phyloP scores from a whole-genome alignment of 1,140 invertebrate genomes.

The Drosophila serrata region DNA sequence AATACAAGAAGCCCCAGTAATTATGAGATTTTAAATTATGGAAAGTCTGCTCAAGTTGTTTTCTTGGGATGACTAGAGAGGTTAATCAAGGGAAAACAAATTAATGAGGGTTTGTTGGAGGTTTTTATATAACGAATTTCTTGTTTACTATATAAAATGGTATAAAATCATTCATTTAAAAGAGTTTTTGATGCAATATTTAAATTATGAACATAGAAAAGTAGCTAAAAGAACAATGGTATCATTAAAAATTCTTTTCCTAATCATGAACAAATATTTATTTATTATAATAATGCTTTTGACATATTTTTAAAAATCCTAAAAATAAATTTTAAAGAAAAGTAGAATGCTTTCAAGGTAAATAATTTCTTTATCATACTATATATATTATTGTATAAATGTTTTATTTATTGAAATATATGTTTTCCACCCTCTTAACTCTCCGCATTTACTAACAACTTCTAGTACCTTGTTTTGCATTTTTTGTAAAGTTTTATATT shows the following conservation, averaged over 20 bases:
- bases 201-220: neutral
- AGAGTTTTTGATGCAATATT: neutral
- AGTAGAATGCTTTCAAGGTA: neutral
- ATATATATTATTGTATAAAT: neutral
- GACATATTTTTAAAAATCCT: neutral
- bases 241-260: neutral
- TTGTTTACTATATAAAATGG: too few species aligned
- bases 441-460: neutral
- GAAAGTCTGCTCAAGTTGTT: neutral
- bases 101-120: neutral
- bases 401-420: too few species aligned
- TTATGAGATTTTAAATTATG: neutral
- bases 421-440: neutral
- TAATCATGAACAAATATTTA: too few species aligned
- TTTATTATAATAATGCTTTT: neutral
- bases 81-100: neutral
- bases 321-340: neutral
- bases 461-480: neutral
- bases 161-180: too few species aligned
- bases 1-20: slow-evolving; percentile 1
- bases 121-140: neutral
- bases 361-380: too few species aligned
- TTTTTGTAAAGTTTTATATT: neutral
- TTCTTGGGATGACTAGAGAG: neutral
- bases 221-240: neutral